Base-by-base conservation (phyloP, 2,888 invertebrate species). In the Carabus problematicus region DNA sequence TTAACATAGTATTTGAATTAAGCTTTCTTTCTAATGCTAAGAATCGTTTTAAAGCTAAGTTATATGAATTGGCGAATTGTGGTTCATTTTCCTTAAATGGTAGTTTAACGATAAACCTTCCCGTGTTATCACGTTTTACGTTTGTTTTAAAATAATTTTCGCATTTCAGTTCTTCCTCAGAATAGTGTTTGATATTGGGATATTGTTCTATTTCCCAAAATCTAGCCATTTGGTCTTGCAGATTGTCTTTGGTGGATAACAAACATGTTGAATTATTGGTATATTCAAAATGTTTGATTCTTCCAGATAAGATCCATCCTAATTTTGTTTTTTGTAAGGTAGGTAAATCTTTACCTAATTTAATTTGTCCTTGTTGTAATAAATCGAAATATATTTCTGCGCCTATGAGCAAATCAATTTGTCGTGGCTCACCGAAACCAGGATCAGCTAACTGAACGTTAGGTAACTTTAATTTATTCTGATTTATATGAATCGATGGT, bases 301-400 rank as follows among this genome's bases (percentile, higher is more conserved):
- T 18, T 4, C 60, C 42, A 14, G 60, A 41, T 14, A 60, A 12
- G 42, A 60, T 60, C 60, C 60, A 60, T 16, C 60, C 60, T 16
- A 60, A 14, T 60, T 60, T 41, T n/a, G 60, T 60, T 60, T 60
- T 60, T 11, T 60, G 60, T 60, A 40, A 42, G 9, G n/a, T 60
- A 14, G 60, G 41, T 16, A 11, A 42, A 18, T 42, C 18, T 18
- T 18, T 14, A 41, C 14, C 41, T 42, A 40, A 41, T n/a, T 40
- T 42, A 11, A 42, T 42, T 16, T 42, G 12, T 16, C 43, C 60
- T 60, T 18, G 41, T 9, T 42, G 16, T 18, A 60, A 14, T 8
- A 60, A 14, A 8, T 60, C 60, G 14, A 12, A 60, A 60, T 42
- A 60, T 8, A 60, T n/a, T 11, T 40, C 16, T 1, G 42, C 43